phyloP scores from a whole-genome alignment of 1,140 invertebrate species.

The Heliconius nattereri region DNA sequence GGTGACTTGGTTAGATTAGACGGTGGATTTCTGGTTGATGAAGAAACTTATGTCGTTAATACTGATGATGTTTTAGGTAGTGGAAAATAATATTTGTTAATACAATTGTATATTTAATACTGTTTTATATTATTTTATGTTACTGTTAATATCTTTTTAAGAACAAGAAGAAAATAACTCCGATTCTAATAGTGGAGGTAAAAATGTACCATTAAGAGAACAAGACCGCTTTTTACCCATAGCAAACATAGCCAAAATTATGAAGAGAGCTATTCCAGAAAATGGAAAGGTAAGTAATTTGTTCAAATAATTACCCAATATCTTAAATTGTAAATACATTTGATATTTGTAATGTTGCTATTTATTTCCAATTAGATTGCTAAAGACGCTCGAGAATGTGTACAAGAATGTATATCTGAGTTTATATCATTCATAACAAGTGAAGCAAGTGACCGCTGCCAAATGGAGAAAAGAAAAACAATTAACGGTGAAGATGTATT shows the following conservation, averaged over 20 bases:
- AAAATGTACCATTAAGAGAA: conserved; percentile 86
- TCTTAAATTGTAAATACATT: neutral
- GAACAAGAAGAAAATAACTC: conserved; percentile 86
- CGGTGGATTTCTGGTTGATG: conserved; percentile 65
- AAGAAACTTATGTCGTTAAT: conserved; percentile 70
- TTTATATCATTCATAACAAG: conserved; percentile 99
- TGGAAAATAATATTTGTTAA: conserved; percentile 20
- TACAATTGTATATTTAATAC: neutral
- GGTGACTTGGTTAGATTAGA: conserved; percentile 69
- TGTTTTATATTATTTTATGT: neutral
- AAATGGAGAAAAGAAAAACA: conserved; percentile 99
- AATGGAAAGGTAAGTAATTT: conserved; percentile 90
- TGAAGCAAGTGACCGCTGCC: conserved; percentile 97
- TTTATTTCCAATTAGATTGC: conserved; percentile 88
- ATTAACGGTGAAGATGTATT: conserved; percentile 99
- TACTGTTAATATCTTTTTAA: conserved; percentile 37
- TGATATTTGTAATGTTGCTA: neutral
- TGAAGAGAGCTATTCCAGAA: conserved; percentile 98
- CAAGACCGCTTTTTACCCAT: conserved; percentile 98
- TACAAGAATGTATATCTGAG: conserved; percentile 99
- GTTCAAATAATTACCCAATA: neutral
- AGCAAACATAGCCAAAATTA: conserved; percentile 99
- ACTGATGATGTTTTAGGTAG: conserved; percentile 69
- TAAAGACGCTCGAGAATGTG: conserved; percentile 99
- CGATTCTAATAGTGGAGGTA: conserved; percentile 85